Percentiles rank a stretch among this genome's conserved stretches.
Evolutionary conservation across 2,888 invertebrate species (phyloP).

Genomic region (Diadegma fenestrale): DNA sequence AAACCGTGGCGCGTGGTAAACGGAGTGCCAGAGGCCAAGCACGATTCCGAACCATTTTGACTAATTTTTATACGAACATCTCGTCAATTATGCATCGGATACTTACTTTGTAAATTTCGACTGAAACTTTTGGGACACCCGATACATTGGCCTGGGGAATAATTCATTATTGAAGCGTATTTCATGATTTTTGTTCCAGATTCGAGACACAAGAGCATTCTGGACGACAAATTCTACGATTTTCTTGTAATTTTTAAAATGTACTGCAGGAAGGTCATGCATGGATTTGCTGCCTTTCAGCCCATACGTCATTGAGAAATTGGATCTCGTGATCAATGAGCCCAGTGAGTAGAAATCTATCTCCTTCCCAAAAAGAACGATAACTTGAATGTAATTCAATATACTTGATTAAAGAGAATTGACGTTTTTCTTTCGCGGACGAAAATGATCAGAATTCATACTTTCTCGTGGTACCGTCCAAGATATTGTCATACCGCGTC

Average conservation of each 20-base stretch:
- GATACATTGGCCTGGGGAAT: neutral
- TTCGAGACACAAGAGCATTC: neutral
- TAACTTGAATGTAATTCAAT: no score
- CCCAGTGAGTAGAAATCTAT: constrained; percentile 39
- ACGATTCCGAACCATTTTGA: neutral
- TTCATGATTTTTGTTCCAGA: constrained; percentile 18
- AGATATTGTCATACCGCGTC: no score
- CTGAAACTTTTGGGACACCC: neutral
- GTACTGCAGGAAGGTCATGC: constrained; percentile 71
- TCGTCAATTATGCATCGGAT: neutral
- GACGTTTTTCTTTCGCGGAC: neutral
- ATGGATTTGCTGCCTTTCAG: constrained; percentile 76
- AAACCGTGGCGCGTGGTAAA: neutral
- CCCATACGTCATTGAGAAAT: constrained; percentile 61
- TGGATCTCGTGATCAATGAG: constrained; percentile 50
- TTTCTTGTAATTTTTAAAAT: constrained; percentile 60
- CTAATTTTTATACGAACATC: neutral
- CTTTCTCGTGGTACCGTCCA: no score
- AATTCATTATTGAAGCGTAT: neutral
- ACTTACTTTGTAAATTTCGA: neutral
- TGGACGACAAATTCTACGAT: constrained; percentile 21
- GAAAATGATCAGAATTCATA: neutral
- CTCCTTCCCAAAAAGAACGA: neutral
- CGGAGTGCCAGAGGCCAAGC: neutral
- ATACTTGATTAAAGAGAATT: neutral